Evolutionary conservation across 2,797 vertebrate genomes (phyloP).

Genomic region (Protosalanx chinensis): DNA sequence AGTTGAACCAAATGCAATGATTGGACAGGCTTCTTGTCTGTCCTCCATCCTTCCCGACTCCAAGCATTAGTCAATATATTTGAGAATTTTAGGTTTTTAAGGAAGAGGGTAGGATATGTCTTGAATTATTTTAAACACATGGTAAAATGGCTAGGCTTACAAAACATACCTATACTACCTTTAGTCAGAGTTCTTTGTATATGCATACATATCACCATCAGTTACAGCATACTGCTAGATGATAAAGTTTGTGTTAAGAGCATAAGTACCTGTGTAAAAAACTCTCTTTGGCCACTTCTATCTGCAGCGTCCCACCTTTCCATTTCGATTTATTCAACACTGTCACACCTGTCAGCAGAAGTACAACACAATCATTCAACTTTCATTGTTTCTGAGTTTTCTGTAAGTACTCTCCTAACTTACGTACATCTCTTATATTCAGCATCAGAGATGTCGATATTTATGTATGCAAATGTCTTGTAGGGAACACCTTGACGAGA

Average conservation of each 20-base stretch:
- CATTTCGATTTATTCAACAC: slow-evolving; percentile 90
- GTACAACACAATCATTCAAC: background rate
- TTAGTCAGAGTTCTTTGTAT: too few relatives aligned
- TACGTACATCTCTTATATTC: slow-evolving; percentile 85
- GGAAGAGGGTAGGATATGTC: too few relatives aligned
- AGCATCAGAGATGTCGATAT: slow-evolving; percentile 78
- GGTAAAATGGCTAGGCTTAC: too few relatives aligned
- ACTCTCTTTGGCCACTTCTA: slow-evolving; percentile 91
- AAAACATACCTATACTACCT: too few relatives aligned
- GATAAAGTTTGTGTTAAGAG: background rate
- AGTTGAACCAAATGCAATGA: too few relatives aligned
- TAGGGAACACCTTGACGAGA: slow-evolving; percentile 74
- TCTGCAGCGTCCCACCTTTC: slow-evolving; percentile 91
- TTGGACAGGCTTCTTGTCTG: too few relatives aligned
- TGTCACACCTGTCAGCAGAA: slow-evolving; percentile 76
- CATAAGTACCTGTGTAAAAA: slow-evolving; percentile 84
- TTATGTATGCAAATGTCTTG: slow-evolving; percentile 90
- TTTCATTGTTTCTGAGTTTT: background rate
- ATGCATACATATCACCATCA: background rate
- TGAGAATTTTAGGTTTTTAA: too few relatives aligned
- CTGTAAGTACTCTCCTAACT: background rate
- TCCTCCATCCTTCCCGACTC: too few relatives aligned
- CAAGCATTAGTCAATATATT: too few relatives aligned
- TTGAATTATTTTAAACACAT: too few relatives aligned
- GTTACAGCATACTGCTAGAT: background rate